Base-by-base conservation (phyloP, 2,888 invertebrate genomes). In the Teinopalpus imperialis region DNA sequence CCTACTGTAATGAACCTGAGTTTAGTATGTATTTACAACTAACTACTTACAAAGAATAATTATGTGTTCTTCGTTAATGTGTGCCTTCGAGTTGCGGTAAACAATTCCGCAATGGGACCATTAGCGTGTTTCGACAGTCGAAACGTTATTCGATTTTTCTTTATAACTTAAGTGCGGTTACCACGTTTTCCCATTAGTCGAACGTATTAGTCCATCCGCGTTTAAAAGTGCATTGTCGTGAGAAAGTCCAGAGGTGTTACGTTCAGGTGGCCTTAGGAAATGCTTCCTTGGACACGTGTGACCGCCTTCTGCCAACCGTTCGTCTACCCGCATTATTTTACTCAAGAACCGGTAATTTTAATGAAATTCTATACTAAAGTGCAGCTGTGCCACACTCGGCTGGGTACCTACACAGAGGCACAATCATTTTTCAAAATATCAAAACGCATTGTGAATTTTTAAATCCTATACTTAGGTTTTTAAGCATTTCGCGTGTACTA, bases 241-340 rank as follows among this genome's bases (percentile, higher is more conserved):
- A 74, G 85, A 85, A 81, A 70, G 71, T 72, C 67, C 63, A 66
- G 62, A 59, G 56, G 59, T 53, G 47, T 56, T 59, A 14, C 53
- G 57, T 66, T 80, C 78, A 79, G 80, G 81, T 81, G 81, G 69
- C 62, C 61, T 64, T 61, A 75, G 76, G 69, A 73, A 71, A 63
- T 62, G 70, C 63, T 72, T 72, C 74, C 74, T 74, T 60, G 68
- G 76, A 74, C 83, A 82, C 81, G 80, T 81, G 81, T 76, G 73
- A 54, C 61, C 56, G 59, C 61, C 68, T 61, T 67, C 69, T 59
- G 69, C 75, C 58, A 77, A 74, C 77, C 74, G 77, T 71, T 66
- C 66, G 57, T 62, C 65, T 69, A 73, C 83, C 83, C 83, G 83
- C 82, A 85, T 83, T 76, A 78, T 73, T 81, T 78, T 70, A 72